Conservation (phyloP, 1,140 invertebrate species). For the Anadara kagoshimensis region DNA sequence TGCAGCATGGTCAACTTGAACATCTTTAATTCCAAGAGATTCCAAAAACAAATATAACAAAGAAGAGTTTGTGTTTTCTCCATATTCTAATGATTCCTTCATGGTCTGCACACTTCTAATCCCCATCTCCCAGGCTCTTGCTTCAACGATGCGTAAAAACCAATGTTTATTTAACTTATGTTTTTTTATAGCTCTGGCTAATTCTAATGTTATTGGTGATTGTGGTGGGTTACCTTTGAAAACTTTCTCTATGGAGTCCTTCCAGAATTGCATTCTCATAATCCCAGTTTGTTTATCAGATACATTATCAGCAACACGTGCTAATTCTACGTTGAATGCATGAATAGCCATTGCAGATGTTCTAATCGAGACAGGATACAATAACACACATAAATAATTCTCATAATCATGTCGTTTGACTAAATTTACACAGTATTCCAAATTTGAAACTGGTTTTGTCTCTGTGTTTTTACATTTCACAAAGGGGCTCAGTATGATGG, state of each 20-base stretch:
- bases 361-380: slow-evolving; percentile 81
- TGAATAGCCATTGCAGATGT: slow-evolving; percentile 85
- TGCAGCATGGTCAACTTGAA: slow-evolving; percentile 90
- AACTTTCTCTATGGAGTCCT: slow-evolving; percentile 81
- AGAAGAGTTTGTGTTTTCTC: slow-evolving; percentile 85
- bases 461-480: too few relatives aligned
- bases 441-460: too few relatives aligned
- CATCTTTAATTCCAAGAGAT: slow-evolving; percentile 77
- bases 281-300: slow-evolving; percentile 83
- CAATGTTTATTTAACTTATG: neutral
- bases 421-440: too few relatives aligned
- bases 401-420: slow-evolving; percentile 83
- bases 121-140: neutral
- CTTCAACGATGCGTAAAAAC: neutral
- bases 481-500: too few relatives aligned
- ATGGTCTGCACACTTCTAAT: slow-evolving; percentile 72
- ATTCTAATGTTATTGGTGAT: slow-evolving; percentile 86
- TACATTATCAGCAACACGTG: slow-evolving; percentile 71
- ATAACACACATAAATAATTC: slow-evolving; percentile 79
- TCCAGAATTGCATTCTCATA: slow-evolving; percentile 92
- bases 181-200: slow-evolving; percentile 79
- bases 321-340: slow-evolving; percentile 92
- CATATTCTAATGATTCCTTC: slow-evolving; percentile 86
- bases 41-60: slow-evolving; percentile 87
- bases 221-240: slow-evolving; percentile 77